phyloP scores from a whole-genome alignment of 2,888 invertebrate genomes.

The Lasioglossum figueresi region DNA sequence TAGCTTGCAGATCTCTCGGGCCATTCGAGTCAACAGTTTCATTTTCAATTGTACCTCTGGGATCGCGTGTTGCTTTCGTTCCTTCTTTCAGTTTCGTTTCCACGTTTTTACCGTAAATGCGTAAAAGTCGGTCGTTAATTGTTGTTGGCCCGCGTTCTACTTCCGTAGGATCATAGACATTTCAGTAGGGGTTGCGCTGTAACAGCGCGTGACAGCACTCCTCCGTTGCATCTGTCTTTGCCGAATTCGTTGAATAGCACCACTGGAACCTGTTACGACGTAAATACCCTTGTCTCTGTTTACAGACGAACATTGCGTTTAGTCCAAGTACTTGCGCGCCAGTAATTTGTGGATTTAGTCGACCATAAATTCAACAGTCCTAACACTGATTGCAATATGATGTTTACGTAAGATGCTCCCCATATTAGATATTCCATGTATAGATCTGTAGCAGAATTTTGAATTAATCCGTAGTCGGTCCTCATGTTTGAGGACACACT shows the following conservation, averaged over 20 bases:
- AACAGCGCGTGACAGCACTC: neutral
- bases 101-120: neutral
- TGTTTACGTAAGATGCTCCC: constrained; percentile 52
- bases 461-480: constrained; percentile 26
- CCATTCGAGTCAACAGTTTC: neutral
- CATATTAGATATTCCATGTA: constrained; percentile 27
- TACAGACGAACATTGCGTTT: constrained; percentile 31
- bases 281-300: constrained; percentile 31
- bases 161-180: neutral
- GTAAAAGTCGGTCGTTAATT: neutral
- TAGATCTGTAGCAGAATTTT: constrained; percentile 25
- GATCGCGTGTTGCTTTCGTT: neutral
- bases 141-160: neutral
- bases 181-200: neutral
- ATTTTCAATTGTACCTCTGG: neutral
- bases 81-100: neutral
- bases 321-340: constrained; percentile 44
- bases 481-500: neutral
- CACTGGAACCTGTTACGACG: neutral
- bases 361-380: constrained; percentile 57
- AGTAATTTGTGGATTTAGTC: constrained; percentile 58
- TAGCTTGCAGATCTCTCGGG: neutral
- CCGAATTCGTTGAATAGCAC: neutral
- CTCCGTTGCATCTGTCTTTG: neutral
- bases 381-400: constrained; percentile 57